These are phyloP conservation scores for Cyaniris semiargus DNA, from an alignment of 2,888 invertebrate species.

Conservation along the genomic window DNA sequence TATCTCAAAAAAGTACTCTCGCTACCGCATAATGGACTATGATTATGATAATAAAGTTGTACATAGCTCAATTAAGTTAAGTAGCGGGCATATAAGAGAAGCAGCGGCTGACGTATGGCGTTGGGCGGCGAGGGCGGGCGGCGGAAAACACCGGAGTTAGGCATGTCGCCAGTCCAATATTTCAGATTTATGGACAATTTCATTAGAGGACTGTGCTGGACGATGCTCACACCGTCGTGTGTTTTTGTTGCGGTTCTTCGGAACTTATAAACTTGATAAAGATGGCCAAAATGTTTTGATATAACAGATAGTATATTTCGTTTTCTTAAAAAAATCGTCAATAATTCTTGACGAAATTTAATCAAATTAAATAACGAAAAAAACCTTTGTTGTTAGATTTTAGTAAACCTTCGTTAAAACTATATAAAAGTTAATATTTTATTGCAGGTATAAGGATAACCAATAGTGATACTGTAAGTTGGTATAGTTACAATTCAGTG, in stretches of 20 bases:
- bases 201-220: constrained; percentile 50
- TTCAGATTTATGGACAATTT: constrained; percentile 59
- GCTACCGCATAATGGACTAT: no score
- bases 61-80: constrained; percentile 22
- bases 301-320: no score
- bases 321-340: no score
- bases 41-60: background rate
- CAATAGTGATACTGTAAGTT: no score
- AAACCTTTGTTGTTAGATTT: no score
- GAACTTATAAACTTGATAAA: background rate
- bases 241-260: background rate
- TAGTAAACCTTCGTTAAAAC: no score
- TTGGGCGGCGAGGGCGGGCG: constrained; percentile 40
- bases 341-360: no score
- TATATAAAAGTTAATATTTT: no score
- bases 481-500: no score
- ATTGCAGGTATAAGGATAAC: no score
- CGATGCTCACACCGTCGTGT: constrained; percentile 35
- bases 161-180: constrained; percentile 55
- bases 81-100: background rate
- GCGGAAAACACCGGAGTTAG: constrained; percentile 49
- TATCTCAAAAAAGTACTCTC: background rate
- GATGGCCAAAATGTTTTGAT: no score
- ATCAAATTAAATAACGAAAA: no score
- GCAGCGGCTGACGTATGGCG: constrained; percentile 39